Evolutionary conservation across 2,113 vertebrate species (phyloP).

Genomic region (Zosterops borbonicus): DNA sequence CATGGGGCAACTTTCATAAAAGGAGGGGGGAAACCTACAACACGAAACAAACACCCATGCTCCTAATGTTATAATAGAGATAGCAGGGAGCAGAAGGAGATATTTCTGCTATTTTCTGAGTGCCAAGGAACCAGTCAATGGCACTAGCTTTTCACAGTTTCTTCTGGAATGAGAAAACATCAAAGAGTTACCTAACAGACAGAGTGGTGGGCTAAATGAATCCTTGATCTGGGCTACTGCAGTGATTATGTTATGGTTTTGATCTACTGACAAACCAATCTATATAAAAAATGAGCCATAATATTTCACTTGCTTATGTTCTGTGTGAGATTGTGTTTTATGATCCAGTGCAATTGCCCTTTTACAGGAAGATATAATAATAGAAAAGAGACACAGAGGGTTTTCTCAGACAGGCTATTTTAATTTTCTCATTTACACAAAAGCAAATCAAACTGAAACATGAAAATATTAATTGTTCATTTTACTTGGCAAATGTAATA

Average conservation of each 20-base stretch:
- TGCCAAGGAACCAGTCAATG: neutral
- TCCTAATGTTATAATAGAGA: neutral
- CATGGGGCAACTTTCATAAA: neutral
- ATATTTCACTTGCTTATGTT: neutral
- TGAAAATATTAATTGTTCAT: neutral
- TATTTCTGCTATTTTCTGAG: neutral
- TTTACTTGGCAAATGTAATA: neutral
- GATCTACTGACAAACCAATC: neutral
- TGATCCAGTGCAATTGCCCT: neutral
- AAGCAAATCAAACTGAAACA: neutral
- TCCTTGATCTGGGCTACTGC: neutral
- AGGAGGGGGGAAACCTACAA: too few relatives aligned
- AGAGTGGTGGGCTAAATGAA: neutral
- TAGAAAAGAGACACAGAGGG: neutral
- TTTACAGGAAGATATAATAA: neutral
- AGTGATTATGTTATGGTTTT: neutral
- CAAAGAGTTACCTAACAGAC: neutral
- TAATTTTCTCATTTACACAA: neutral
- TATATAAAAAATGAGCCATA: neutral
- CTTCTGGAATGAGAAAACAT: neutral
- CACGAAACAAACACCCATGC: neutral
- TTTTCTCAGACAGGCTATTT: neutral
- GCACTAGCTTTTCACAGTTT: neutral
- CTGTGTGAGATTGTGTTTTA: neutral
- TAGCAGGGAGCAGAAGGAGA: neutral